phyloP scores from a whole-genome alignment of 1,140 invertebrate genomes.

The Drosophila sproati region DNA sequence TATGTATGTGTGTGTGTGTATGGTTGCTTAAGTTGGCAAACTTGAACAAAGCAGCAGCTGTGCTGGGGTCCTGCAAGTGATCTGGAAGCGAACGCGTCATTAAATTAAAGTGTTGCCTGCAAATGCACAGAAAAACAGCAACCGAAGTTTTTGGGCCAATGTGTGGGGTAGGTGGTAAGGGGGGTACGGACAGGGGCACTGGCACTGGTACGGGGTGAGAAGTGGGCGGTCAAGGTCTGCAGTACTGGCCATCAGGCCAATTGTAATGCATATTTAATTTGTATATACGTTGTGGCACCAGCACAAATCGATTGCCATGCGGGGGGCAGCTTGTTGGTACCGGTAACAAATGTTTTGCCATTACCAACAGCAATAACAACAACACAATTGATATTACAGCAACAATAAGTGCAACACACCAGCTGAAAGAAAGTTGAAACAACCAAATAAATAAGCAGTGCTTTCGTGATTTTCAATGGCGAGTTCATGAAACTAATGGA shows the following conservation, averaged over 20 bases:
- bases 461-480: constrained; percentile 50
- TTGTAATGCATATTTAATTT: constrained; percentile 83
- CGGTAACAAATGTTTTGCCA: constrained; percentile 77
- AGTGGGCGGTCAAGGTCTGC: constrained; percentile 59
- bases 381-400: constrained; percentile 22
- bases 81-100: constrained; percentile 61
- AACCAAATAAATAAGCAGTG: constrained; percentile 49
- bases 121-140: constrained; percentile 46
- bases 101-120: constrained; percentile 73
- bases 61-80: constrained; percentile 36
- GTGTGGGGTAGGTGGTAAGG: constrained; percentile 11
- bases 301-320: constrained; percentile 79
- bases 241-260: constrained; percentile 61
- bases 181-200: too few species aligned
- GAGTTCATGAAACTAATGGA: constrained; percentile 62
- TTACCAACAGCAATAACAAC: constrained; percentile 56
- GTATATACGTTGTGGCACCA: constrained; percentile 61
- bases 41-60: constrained; percentile 62
- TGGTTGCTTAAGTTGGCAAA: constrained; percentile 46
- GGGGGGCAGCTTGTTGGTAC: constrained; percentile 54
- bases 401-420: constrained; percentile 17
- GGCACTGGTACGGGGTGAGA: background rate
- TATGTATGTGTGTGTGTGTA: background rate
- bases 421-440: constrained; percentile 44
- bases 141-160: constrained; percentile 25